Evolutionary conservation across 2,888 invertebrate species (phyloP).

Genomic region (Enchytraeus crypticus): DNA sequence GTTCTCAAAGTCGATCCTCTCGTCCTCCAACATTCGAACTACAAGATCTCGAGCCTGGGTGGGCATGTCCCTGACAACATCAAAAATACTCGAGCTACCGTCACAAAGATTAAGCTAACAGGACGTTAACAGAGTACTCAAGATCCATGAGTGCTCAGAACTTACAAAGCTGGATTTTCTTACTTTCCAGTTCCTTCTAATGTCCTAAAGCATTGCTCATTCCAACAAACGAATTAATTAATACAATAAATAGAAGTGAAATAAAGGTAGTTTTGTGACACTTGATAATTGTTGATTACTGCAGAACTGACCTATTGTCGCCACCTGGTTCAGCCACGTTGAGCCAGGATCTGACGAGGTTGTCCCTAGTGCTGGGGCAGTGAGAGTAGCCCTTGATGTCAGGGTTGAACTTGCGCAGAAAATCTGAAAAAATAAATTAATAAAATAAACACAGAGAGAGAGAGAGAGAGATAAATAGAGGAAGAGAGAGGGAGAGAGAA

Average conservation of each 20-base stretch:
- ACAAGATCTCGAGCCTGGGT: constrained; percentile 22
- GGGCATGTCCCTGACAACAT: constrained; percentile 24
- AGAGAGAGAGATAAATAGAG: too few species aligned
- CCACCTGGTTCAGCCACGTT: constrained; percentile 10
- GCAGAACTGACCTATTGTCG: neutral
- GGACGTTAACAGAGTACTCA: constrained; percentile 6
- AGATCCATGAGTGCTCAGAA: too few species aligned
- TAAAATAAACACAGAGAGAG: too few species aligned
- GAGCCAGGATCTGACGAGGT: constrained; percentile 3
- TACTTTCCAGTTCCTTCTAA: too few species aligned
- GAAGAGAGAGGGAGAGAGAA: too few species aligned
- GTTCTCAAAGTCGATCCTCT: constrained; percentile 21
- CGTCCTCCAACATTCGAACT: constrained; percentile 14
- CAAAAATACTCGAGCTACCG: too few species aligned
- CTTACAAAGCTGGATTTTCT: too few species aligned
- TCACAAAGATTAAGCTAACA: too few species aligned
- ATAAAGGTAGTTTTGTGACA: too few species aligned
- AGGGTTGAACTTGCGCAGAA: constrained; percentile 21
- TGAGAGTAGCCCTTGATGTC: constrained; percentile 22
- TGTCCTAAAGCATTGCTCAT: too few species aligned
- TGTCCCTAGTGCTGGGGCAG: neutral
- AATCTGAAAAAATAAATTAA: constrained; percentile 12
- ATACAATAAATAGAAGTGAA: too few species aligned
- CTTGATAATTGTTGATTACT: neutral
- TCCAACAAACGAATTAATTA: too few species aligned